Evolutionary conservation across 2,888 invertebrate species (phyloP), one percentile per base, ranked within the genome.

Genomic region (Seira musarum): DNA sequence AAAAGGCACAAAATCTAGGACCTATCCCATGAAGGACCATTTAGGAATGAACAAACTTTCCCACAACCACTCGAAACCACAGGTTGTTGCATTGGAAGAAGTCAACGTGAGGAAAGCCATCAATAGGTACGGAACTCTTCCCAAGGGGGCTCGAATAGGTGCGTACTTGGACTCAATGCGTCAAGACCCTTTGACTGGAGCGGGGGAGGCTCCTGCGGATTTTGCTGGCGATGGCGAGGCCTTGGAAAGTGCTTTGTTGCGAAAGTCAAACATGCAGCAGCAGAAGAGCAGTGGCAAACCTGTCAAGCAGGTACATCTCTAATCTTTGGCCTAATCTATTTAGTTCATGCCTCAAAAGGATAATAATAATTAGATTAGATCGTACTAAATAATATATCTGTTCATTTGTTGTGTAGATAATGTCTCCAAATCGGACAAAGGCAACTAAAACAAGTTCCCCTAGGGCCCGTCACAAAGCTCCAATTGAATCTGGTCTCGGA

Each of bases 61-160:
- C 15, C 70, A 70, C 57, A 79, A 66, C 86, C 86, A 67, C 35
- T 72, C 40, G 40, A 72, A 79, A 67, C 71, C 71, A 71, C 94
- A 95, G 87, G 95, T 97, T 83, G 97, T 96, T 72, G 96, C 97
- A 22, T 91, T 98, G 86, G 98, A 98, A 90, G 96, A 97, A 85
- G 96, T 96, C 90, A 98, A 98, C 90, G 97, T 98, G 70, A 95
- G 96, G 88, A 93, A 96, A 85, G 97, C 97, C 64, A 96, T 96
- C 85, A 97, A 96, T 89, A 92, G 97, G 25, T 98, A 98, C 89
- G 99, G 99, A 19, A 99, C 99, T 10, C 90, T 99, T 88, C 99
- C 99, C 0, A 99, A 98, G 90, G 87, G 97, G 95, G 97, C 97
- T 10, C 92, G 98, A 85, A 99, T 65, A 10, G 76, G 76, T 64